phyloP scores from a whole-genome alignment of 2,888 invertebrate species.

The Piscicola geometra region DNA sequence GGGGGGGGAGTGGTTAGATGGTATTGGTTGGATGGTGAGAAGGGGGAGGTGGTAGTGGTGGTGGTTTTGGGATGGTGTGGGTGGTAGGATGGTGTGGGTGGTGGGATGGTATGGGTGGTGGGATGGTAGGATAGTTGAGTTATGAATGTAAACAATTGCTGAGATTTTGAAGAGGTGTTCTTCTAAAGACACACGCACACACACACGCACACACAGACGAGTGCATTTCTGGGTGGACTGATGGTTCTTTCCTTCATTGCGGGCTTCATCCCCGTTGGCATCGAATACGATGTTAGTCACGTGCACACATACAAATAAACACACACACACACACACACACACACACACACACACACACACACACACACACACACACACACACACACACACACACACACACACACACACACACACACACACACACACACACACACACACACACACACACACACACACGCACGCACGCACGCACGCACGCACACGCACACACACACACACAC shows the following conservation, averaged over 20 bases:
- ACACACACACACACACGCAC: conserved; percentile 27
- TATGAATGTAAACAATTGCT: neutral
- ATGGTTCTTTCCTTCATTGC: conserved; percentile 40
- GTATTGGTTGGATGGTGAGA: too few relatives aligned
- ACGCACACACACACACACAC: conserved; percentile 20
- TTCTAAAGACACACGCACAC: too few relatives aligned
- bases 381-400: conserved; percentile 32
- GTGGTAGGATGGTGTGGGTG: neutral
- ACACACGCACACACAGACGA: too few relatives aligned
- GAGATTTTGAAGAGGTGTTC: neutral
- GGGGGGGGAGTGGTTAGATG: neutral
- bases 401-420: conserved; percentile 32
- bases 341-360: conserved; percentile 27
- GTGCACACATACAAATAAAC: conserved; percentile 24
- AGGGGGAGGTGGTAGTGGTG: too few relatives aligned
- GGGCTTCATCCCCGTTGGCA: conserved; percentile 43
- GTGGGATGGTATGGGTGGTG: neutral
- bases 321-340: conserved; percentile 30
- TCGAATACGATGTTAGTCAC: conserved; percentile 42
- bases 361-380: conserved; percentile 31
- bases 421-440: conserved; percentile 31
- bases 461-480: neutral
- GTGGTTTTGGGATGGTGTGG: neutral
- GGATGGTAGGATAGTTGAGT: too few relatives aligned
- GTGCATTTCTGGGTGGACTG: conserved; percentile 33